phyloP scores from a whole-genome alignment of 2,797 vertebrate species.

The Mus caroli region DNA sequence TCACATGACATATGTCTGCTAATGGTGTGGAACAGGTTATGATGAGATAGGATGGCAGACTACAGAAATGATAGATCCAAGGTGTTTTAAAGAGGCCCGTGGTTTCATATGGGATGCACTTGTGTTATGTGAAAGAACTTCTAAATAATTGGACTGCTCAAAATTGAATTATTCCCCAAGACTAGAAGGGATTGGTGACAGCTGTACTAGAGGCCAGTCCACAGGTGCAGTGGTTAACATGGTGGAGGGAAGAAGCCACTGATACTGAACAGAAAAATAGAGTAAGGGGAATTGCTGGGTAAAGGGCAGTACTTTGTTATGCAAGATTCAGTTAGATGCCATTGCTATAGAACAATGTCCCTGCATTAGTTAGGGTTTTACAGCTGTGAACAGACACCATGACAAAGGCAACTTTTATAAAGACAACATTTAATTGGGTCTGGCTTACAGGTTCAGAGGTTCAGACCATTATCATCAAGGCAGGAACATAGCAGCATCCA shows the following conservation, averaged over 20 bases:
- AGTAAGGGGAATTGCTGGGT: not conserved
- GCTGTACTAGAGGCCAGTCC: not conserved
- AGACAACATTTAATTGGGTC: too few species aligned
- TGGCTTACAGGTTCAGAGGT: not conserved
- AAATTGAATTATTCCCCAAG: not conserved
- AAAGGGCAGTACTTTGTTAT: not conserved
- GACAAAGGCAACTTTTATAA: not conserved
- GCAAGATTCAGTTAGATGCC: not conserved
- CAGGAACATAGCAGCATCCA: not conserved
- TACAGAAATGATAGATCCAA: not conserved
- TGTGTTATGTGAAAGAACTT: too few species aligned
- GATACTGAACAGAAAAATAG: not conserved
- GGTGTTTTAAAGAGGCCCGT: not conserved
- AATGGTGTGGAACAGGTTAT: not conserved
- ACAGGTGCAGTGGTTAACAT: not conserved
- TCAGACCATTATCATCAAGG: not conserved
- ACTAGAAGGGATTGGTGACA: not conserved
- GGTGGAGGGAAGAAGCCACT: not conserved
- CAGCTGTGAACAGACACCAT: not conserved
- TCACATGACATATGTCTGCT: too few species aligned
- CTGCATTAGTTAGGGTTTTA: not conserved
- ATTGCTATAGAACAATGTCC: not conserved
- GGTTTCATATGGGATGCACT: too few species aligned
- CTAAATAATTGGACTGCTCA: not conserved
- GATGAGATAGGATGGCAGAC: not conserved